Base-by-base conservation (phyloP, 2,888 invertebrate species). In the Danaus chrysippus region DNA sequence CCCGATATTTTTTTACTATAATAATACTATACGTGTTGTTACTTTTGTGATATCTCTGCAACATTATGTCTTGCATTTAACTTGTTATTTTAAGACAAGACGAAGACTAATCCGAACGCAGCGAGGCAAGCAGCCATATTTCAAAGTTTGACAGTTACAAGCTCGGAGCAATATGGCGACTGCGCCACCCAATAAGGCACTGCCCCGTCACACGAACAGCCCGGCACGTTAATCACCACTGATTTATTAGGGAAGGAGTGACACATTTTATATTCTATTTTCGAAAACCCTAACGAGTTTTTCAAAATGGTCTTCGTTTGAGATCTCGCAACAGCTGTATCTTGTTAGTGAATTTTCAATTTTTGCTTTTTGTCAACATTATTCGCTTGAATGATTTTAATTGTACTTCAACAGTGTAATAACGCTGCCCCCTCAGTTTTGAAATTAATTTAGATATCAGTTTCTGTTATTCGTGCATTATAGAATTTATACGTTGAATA, bases 141-240 rank as follows among this genome's bases (percentile, higher is more conserved):
- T 91, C 90, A 91, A 88, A 87, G 77, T 91, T 91, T 91, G 91
- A 91, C 91, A 90, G 87, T 78, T 87, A 90, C 91, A 90, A 87
- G 91, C 86, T 78, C 82, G 73, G 84, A 84, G 86, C 91, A 90
- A 90, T 89, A 91, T 91, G 91, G 91, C 90, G 87, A 77, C 87
- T 80, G 74, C 80, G 83, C 90, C 89, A 90, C 89, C 90, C 91
- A 91, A 90, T 91, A 87, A 90, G 90, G 80, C 76, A 82, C 81
- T 76, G 84, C 84, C 82, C 79, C 86, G 90, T 90, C 88, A 89
- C 87, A 83, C 84, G 75, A 79, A 73, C 76, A 81, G 83, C 76
- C 80, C 78, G 84, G 85, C 76, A 83, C 90, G 89, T 91, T 89
- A 85, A 90, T 91, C 90, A 89, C 84, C 76, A 70, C 80, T 87